Percentiles rank a stretch among this genome's conserved stretches.
Conservation (phyloP, 2,797 vertebrate species). For the Pterois miles region DNA sequence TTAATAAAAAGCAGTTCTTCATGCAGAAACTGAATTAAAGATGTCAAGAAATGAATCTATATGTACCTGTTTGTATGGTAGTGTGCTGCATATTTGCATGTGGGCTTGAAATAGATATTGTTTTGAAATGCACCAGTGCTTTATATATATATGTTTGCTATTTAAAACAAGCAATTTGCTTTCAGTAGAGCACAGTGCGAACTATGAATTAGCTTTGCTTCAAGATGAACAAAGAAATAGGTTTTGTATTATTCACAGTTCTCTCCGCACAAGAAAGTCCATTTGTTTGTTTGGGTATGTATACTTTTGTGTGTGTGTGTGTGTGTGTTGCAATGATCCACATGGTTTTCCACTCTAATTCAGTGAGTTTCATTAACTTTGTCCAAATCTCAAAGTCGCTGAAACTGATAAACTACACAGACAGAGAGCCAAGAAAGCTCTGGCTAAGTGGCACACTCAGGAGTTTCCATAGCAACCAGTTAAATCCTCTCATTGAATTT, state of each 20-base stretch:
- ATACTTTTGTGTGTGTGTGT: not conserved
- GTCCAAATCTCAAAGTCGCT: not conserved
- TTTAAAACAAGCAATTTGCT: not conserved
- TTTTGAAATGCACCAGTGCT: not conserved
- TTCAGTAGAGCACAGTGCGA: not conserved
- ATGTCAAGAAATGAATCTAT: not conserved
- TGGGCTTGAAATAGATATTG: not conserved
- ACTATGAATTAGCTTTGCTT: not conserved
- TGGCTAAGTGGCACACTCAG: not conserved
- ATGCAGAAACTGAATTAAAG: not conserved
- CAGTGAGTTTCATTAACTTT: conserved; percentile 31
- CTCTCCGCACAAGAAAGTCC: not conserved
- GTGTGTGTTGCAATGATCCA: not conserved
- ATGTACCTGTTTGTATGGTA: not conserved
- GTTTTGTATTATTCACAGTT: conserved; percentile 41
- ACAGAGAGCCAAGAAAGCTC: conserved; percentile 1
- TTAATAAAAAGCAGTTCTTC: not conserved
- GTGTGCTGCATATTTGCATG: not conserved
- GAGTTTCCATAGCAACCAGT: conserved; percentile 48
- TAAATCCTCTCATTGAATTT: conserved; percentile 2
- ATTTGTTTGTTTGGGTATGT: not conserved
- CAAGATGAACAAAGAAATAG: not conserved
- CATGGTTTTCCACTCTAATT: not conserved
- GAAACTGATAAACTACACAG: conserved; percentile 24
- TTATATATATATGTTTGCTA: not conserved